A percentile compares a stretch with the other conserved stretches of the same genome.
Evolutionary conservation across 2,113 vertebrate species (phyloP).

Genomic region (Nestor notabilis): DNA sequence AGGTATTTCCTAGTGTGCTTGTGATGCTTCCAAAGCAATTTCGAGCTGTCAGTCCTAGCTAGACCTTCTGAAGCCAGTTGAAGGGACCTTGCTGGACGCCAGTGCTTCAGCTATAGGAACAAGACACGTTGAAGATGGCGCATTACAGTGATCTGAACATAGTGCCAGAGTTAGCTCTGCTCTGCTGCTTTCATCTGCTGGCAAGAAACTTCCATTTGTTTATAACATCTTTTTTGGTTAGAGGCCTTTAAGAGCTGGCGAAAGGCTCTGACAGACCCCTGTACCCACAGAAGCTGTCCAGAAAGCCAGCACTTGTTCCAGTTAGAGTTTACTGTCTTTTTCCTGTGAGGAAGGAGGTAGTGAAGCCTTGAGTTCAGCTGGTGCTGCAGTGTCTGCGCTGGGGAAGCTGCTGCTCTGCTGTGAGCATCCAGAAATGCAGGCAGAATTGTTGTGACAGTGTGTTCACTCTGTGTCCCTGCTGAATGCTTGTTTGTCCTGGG

Average conservation of each 20-base stretch:
- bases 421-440: neutral
- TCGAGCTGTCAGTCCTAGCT: neutral
- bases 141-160: neutral
- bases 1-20: neutral
- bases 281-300: neutral
- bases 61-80: neutral
- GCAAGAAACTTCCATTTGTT: neutral
- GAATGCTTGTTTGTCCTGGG: conserved; percentile 8
- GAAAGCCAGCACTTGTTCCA: neutral
- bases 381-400: neutral
- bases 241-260: neutral
- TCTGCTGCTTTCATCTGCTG: neutral
- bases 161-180: neutral
- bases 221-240: neutral
- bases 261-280: neutral
- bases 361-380: neutral
- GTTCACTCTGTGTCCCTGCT: neutral
- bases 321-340: neutral
- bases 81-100: neutral
- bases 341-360: neutral
- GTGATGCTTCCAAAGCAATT: neutral
- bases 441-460: conserved; percentile 23
- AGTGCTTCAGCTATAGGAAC: neutral
- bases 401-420: neutral
- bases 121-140: neutral